Base-by-base conservation (phyloP, 1,140 invertebrate genomes). In the Reticulitermes speratus region DNA sequence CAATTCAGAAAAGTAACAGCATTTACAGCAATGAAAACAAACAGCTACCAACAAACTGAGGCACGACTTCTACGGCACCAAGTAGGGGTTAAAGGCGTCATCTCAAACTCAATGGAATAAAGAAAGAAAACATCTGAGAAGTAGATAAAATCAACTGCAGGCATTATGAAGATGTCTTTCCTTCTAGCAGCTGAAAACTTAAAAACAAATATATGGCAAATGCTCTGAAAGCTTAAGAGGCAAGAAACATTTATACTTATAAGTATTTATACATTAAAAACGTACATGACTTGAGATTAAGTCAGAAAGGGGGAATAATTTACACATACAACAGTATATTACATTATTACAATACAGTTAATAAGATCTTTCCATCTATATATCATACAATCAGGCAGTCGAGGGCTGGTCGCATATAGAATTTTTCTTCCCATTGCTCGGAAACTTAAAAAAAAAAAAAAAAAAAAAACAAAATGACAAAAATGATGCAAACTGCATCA, bases 381-480 rank as follows among this genome's bases (percentile, higher is more conserved):
- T 75, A 75, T 75, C 65, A 75, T 75, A 75, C 65, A 75, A 30
- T 75, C 65, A 75, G 65, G 65, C 65, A 75, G 65, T 75, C 65
- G 65, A 75, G n/a, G 65, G 65, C 65, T 75, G 65, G 65, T 75
- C 65, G 65, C 65, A 75, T 75, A 75, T 75, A 75, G 25, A 75
- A 75, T 75, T 75, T 75, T 75, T 75, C 65, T 75, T 75, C 65
- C 65, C 65, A 75, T 75, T 75, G 65, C 65, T 75, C 65, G 65
- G 65, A 75, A 75, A 75, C 65, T 75, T 75, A 75, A 25, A 75
- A 75, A 25, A 75, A 30, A 75, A 30, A 75, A 19, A 30, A 75
- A 25, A 75, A 75, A 25, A 75, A 30, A 75, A 30, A 75, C 65
- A 30, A 75, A 25, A 75, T 11, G 52, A 55, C n/a, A 75, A 75